A percentile compares a stretch with the other conserved stretches of the same genome.
Evolutionary conservation across 2,888 invertebrate genomes (phyloP).

Genomic region (Parnassius mnemosyne): DNA sequence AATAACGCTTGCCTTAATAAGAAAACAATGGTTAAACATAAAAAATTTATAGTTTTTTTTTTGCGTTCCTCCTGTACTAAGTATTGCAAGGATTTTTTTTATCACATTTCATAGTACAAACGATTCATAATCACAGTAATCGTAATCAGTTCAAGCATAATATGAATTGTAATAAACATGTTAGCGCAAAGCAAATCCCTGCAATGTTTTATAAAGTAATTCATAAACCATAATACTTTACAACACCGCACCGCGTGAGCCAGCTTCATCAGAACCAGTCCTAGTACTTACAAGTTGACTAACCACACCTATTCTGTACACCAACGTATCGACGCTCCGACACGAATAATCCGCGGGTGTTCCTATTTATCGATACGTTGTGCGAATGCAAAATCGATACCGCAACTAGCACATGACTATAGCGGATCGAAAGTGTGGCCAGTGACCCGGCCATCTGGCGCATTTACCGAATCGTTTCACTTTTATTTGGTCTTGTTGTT

Average conservation of each 20-base stretch:
- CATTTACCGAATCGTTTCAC: conserved; percentile 34
- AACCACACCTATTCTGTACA: conserved; percentile 51
- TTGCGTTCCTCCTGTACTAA: too few relatives aligned
- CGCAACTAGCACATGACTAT: conserved; percentile 44
- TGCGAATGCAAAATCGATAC: conserved; percentile 49
- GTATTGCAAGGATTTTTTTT: too few relatives aligned
- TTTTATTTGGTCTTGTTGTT: conserved; percentile 36
- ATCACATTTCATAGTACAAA: too few relatives aligned
- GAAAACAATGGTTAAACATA: too few relatives aligned
- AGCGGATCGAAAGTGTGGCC: conserved; percentile 39
- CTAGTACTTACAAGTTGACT: conserved; percentile 45
- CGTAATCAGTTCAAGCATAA: too few relatives aligned
- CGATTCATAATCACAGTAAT: too few relatives aligned
- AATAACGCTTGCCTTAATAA: too few relatives aligned
- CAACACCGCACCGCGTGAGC: conserved; percentile 31
- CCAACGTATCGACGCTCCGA: conserved; percentile 33
- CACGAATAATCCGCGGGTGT: conserved; percentile 30
- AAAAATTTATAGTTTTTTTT: too few relatives aligned
- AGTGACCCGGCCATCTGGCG: conserved; percentile 54
- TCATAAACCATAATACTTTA: conserved; percentile 50
- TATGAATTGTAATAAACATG: too few relatives aligned
- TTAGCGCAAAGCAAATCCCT: too few relatives aligned
- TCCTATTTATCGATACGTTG: conserved; percentile 46
- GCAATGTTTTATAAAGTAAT: conserved; percentile 39
- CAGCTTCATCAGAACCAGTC: conserved; percentile 52